A percentile compares a stretch with the other conserved stretches of the same genome.
These are phyloP conservation scores for Megaptera novaeangliae DNA, from an alignment of 2,113 vertebrate genomes.

Conservation along the genomic window DNA sequence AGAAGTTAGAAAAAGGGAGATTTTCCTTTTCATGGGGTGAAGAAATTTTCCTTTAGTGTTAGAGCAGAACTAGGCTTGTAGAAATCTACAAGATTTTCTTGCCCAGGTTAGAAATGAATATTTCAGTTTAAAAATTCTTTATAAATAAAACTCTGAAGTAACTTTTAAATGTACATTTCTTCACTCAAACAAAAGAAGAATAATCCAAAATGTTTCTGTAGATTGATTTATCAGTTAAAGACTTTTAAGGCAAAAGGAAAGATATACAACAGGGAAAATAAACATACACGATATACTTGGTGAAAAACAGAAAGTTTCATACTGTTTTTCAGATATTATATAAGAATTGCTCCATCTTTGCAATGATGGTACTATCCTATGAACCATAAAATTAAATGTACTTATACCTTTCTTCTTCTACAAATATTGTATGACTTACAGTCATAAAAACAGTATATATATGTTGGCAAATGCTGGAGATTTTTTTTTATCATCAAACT, in stretches of 20 bases:
- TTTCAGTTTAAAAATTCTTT: neutral
- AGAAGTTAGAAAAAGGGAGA: neutral
- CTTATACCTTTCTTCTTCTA: constrained; percentile 35
- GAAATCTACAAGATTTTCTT: neutral
- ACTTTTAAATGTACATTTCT: neutral
- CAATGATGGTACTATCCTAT: neutral
- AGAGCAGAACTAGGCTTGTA: neutral
- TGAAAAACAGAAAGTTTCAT: constrained; percentile 1
- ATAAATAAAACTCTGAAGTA: neutral
- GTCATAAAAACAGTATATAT: constrained; percentile 13
- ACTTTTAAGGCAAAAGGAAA: neutral
- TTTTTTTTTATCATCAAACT: constrained; percentile 12
- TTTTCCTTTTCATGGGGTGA: neutral
- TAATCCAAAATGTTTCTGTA: neutral
- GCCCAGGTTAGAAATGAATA: neutral
- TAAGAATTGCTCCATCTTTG: constrained; percentile 2
- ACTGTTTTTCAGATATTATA: constrained; percentile 31
- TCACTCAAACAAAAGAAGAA: neutral
- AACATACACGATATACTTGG: neutral
- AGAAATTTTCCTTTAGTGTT: neutral
- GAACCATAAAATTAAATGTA: constrained; percentile 38
- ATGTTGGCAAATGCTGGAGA: neutral
- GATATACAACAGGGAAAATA: neutral
- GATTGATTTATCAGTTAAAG: neutral
- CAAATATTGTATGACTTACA: constrained; percentile 25